phyloP scores from a whole-genome alignment of 37 sponge, comb jelly and placozoan species.

The Chondrilla cf. caribensis region DNA sequence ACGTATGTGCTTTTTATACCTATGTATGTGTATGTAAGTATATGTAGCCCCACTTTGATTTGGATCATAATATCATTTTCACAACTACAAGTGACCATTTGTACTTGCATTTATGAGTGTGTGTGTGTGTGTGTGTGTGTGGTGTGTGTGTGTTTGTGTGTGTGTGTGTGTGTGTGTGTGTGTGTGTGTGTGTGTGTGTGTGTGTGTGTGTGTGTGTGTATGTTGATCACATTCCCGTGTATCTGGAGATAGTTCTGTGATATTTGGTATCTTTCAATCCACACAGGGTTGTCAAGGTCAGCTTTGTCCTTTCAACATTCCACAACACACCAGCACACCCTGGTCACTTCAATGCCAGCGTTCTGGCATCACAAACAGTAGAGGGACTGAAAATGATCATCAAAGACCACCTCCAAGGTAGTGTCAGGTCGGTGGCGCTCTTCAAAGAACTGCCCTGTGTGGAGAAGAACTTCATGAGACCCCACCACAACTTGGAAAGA shows the following conservation, averaged over 20 bases:
- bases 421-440: neutral
- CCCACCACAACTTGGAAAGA: neutral
- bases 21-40: too few relatives aligned
- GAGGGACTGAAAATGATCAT: conserved; percentile 2
- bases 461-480: conserved; percentile 16
- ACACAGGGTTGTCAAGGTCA: neutral
- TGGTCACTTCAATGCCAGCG: neutral
- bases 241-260: neutral
- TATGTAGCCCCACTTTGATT: too few relatives aligned
- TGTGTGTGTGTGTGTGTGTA: too few relatives aligned
- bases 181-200: too few relatives aligned
- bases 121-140: too few relatives aligned
- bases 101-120: too few relatives aligned
- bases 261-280: neutral
- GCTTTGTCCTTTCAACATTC: conserved; percentile 2
- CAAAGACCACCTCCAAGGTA: conserved; percentile 1
- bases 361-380: conserved; percentile 20
- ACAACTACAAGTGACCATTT: too few relatives aligned
- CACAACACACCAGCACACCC: neutral
- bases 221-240: neutral
- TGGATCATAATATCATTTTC: too few relatives aligned
- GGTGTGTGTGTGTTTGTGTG: too few relatives aligned
- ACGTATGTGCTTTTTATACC: too few relatives aligned
- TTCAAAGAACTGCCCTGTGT: conserved; percentile 3
- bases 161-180: too few relatives aligned